Base-by-base conservation (phyloP, 2,888 invertebrate species). In the Eristalis intricaria region DNA sequence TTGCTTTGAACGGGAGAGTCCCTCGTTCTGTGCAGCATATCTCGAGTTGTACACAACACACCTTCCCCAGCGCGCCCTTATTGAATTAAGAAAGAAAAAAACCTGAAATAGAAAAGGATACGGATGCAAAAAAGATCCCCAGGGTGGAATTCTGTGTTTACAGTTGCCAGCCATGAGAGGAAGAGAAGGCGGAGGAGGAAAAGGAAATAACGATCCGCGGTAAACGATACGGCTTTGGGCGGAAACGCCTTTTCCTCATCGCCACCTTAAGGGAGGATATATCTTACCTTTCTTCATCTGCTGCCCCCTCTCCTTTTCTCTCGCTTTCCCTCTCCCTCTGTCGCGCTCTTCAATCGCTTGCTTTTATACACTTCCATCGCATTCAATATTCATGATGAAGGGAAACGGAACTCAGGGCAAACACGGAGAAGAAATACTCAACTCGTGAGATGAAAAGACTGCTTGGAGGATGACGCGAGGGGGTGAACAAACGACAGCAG, bases 161-260 rank as follows among this genome's bases (percentile, higher is more conserved):
- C 83, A 78, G 68, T 69, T 50, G 19, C 50, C 50, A 38, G 13
- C 38, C 38, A 38, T 0, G 19, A 19, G 19, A 4, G 19, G 43
- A 4, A 19, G 8, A 4, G 8, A 32, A 8, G 19, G 50, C 8
- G 7, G 8, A 50, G 19, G 50, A 50, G 19, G 38, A 38, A 50
- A 78, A 74, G 74, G 56, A 79, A 84, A 84, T 84, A 84, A 84
- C 73, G 84, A 78, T 78, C 64, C 83, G 83, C 78, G 83, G 83
- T 84, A 84, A 84, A 78, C 69, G 83, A 74, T 69, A 84, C 83
- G 83, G 74, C 68, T 73, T 63, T 82, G 69, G 73, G 73, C 50
- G 78, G 83, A 84, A 78, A 84, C 78, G 73, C 74, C 78, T 63
- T 69, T 78, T 74, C 73, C 77, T 74, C 69, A 64, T 69, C 73